phyloP scores from a whole-genome alignment of 2,888 invertebrate genomes.

The Cryptocheilus praepositus region DNA sequence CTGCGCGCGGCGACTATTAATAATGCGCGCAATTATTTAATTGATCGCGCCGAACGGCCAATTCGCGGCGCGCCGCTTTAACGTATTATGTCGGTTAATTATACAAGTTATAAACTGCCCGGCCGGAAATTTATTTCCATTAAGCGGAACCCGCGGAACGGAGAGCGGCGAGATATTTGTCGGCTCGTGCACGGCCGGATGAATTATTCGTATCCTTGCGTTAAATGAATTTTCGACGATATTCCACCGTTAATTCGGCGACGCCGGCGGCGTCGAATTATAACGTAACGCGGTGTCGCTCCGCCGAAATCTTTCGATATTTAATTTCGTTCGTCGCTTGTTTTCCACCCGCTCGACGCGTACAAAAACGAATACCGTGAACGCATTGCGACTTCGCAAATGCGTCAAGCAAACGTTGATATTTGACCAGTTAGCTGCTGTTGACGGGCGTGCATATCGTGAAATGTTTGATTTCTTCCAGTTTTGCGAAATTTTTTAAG shows the following conservation, averaged over 20 bases:
- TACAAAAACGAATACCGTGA: no score
- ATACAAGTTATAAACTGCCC: conserved; percentile 8
- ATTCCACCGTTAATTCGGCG: conserved; percentile 10
- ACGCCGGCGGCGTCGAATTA: neutral
- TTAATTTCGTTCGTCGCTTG: no score
- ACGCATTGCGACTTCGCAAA: no score
- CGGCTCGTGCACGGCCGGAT: conserved; percentile 6
- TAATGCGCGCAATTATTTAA: conserved; percentile 4
- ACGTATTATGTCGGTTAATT: conserved; percentile 19
- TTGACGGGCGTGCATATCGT: no score
- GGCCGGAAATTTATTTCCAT: conserved; percentile 16
- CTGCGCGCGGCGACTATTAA: neutral
- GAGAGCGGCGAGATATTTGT: conserved; percentile 11
- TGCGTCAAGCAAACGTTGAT: no score
- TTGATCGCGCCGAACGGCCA: conserved; percentile 4
- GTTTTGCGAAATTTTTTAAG: no score
- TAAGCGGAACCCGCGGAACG: conserved; percentile 11
- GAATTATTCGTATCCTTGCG: conserved; percentile 17
- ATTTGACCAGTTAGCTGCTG: no score
- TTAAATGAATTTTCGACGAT: conserved; percentile 14
- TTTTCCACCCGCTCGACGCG: no score
- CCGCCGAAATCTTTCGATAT: no score
- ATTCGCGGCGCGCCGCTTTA: conserved; percentile 14
- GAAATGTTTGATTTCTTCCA: no score
- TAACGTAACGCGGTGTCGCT: no score